These are phyloP conservation scores for Acrossocheilus wenchowensis DNA, from an alignment of 2,797 vertebrate genomes.

Conservation along the genomic window DNA sequence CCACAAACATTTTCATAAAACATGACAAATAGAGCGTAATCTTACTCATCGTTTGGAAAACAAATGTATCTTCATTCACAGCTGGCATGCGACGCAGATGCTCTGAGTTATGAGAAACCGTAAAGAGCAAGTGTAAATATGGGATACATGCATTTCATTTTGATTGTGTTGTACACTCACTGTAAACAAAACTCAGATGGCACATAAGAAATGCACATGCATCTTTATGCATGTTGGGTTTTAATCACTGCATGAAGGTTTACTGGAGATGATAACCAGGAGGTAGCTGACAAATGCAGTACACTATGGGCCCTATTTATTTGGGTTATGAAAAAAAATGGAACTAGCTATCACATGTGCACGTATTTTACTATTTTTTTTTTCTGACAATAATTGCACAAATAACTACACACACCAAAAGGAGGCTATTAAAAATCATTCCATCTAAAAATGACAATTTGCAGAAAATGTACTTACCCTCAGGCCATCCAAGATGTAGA, in stretches of 20 bases:
- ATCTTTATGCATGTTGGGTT: not conserved
- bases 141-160: not conserved
- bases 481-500: not conserved
- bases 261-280: not conserved
- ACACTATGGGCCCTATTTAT: not conserved
- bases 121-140: constrained; percentile 3
- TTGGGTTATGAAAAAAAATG: not conserved
- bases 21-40: constrained; percentile 42
- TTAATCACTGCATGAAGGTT: constrained; percentile 1
- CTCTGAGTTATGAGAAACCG: constrained; percentile 21
- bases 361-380: too few relatives aligned
- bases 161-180: not conserved
- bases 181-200: not conserved
- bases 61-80: constrained; percentile 37
- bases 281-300: not conserved
- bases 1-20: constrained; percentile 34
- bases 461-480: not conserved
- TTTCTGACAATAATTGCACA: not conserved
- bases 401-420: not conserved
- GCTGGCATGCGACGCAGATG: not conserved
- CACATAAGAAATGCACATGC: not conserved
- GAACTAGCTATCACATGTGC: not conserved
- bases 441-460: not conserved
- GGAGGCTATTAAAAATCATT: not conserved
- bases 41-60: constrained; percentile 31